Evolutionary conservation across 2,797 vertebrate genomes (phyloP).

Genomic region (Ibycter americanus): DNA sequence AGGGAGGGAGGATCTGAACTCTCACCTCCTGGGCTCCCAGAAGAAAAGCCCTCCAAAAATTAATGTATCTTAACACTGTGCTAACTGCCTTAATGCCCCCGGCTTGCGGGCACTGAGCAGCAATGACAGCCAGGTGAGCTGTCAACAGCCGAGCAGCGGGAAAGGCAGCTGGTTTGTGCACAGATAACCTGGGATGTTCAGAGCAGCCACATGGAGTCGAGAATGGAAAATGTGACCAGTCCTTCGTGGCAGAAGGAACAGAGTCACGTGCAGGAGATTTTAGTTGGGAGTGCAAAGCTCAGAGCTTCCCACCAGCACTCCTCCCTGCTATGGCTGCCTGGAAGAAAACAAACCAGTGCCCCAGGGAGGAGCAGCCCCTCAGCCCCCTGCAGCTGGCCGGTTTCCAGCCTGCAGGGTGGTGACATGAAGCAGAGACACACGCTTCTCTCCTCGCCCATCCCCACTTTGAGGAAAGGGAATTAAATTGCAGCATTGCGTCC

Average conservation of each 20-base stretch:
- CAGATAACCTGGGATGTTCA: not conserved
- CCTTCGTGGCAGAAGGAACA: not conserved
- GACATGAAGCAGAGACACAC: not conserved
- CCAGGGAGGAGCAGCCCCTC: not conserved
- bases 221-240: not conserved
- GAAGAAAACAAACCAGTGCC: not conserved
- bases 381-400: rapidly evolving
- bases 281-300: not conserved
- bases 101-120: rapidly evolving
- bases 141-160: not conserved
- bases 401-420: not conserved
- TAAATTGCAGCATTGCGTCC: not conserved
- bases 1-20: not conserved
- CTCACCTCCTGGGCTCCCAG: not conserved
- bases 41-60: not conserved
- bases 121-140: not conserved
- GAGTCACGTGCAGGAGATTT: not conserved
- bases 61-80: not conserved
- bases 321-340: rapidly evolving
- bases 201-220: not conserved
- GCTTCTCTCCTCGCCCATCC: not conserved
- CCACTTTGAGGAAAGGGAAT: not conserved
- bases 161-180: not conserved
- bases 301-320: not conserved
- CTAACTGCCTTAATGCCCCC: not conserved